phyloP scores from a whole-genome alignment of 1,140 invertebrate species.

The Drosophila kanapiae region DNA sequence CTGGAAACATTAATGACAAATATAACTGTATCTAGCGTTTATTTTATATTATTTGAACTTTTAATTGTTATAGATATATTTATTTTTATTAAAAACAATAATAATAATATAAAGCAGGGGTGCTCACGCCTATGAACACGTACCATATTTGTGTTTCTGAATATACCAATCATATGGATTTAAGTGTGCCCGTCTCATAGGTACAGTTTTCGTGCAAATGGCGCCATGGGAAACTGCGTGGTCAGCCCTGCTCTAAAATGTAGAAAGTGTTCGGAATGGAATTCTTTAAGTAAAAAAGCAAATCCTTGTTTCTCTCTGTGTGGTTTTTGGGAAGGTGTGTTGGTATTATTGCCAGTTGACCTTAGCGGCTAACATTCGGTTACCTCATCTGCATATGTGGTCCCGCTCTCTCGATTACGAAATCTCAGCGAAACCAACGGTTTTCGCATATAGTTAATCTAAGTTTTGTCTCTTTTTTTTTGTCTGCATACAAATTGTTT shows the following conservation, averaged over 20 bases:
- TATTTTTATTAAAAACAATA: too few relatives aligned
- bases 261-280: too few relatives aligned
- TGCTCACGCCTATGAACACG: too few relatives aligned
- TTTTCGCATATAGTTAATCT: constrained; percentile 36
- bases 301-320: not conserved
- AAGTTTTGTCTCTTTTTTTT: constrained; percentile 38
- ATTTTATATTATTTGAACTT: too few relatives aligned
- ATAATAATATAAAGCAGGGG: too few relatives aligned
- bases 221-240: not conserved
- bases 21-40: too few relatives aligned
- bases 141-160: too few relatives aligned
- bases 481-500: constrained; percentile 72
- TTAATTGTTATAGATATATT: too few relatives aligned
- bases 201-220: too few relatives aligned
- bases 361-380: constrained; percentile 51
- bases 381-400: constrained; percentile 71
- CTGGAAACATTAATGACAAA: not conserved
- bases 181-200: too few relatives aligned
- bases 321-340: not conserved
- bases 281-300: not conserved
- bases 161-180: too few relatives aligned
- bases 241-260: not conserved
- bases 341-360: constrained; percentile 74
- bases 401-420: constrained; percentile 61
- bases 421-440: constrained; percentile 32